These are phyloP conservation scores for Dendrocopos noguchii DNA, from an alignment of 2,113 vertebrate species.

Conservation along the genomic window DNA sequence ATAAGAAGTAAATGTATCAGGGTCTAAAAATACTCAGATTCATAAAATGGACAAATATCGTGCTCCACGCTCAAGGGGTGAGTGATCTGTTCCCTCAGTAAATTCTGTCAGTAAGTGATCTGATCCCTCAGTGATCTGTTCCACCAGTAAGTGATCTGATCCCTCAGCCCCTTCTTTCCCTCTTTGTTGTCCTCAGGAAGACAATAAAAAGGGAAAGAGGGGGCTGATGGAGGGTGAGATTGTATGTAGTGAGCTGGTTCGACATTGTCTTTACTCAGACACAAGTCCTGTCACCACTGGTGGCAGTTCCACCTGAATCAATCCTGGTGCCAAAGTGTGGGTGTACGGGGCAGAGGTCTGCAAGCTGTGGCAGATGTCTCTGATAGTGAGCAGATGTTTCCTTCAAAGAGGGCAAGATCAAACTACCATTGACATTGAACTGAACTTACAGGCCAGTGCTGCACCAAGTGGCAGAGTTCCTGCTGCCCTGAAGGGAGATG, in stretches of 20 bases:
- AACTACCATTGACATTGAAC: accelerated
- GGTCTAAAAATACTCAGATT: background rate
- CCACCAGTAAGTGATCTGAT: no score
- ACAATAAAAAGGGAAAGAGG: no score
- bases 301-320: background rate
- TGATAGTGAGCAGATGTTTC: background rate
- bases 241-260: background rate
- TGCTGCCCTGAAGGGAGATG: background rate
- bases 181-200: no score
- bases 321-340: background rate
- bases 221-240: background rate
- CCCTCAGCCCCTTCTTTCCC: no score
- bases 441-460: background rate
- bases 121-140: no score
- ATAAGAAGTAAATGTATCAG: background rate
- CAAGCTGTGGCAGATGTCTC: background rate
- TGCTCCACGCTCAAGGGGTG: background rate
- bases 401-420: background rate
- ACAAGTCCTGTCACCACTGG: accelerated
- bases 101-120: background rate
- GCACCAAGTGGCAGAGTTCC: background rate
- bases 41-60: background rate
- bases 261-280: accelerated
- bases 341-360: background rate
- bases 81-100: background rate